Percentiles rank a stretch among this genome's conserved stretches.
phyloP scores from a whole-genome alignment of 2,888 invertebrate genomes.

The Blastobasis adustella region DNA sequence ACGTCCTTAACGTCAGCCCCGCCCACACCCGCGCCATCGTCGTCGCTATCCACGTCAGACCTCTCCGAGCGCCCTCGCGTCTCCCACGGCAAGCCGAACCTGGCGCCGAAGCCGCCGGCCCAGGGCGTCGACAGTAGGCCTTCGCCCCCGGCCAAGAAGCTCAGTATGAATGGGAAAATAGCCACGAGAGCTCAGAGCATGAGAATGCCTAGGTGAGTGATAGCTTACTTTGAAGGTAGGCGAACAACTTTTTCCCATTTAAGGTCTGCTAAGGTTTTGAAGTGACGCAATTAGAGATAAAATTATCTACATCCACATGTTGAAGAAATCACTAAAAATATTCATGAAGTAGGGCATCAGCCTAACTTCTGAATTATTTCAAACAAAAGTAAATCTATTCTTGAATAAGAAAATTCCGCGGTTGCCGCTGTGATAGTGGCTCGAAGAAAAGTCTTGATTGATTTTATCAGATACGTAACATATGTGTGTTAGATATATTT shows the following conservation, averaged over 20 bases:
- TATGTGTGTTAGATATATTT: too few species aligned
- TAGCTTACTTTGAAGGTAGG: slow-evolving; percentile 22
- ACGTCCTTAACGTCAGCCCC: slow-evolving; percentile 52
- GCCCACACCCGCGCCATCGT: slow-evolving; percentile 41
- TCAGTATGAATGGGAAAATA: slow-evolving; percentile 71
- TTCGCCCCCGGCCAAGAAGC: slow-evolving; percentile 79
- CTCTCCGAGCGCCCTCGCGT: slow-evolving; percentile 65
- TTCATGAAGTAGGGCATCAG: too few species aligned
- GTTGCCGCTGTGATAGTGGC: too few species aligned
- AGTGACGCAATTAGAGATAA: too few species aligned
- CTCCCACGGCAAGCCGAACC: slow-evolving; percentile 85
- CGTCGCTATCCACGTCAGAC: slow-evolving; percentile 62
- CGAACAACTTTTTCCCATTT: not conserved
- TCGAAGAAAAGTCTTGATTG: too few species aligned
- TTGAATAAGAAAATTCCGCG: too few species aligned
- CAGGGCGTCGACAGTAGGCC: slow-evolving; percentile 76
- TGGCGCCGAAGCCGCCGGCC: slow-evolving; percentile 88
- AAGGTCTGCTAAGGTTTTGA: too few species aligned
- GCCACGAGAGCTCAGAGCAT: slow-evolving; percentile 89
- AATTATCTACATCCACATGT: too few species aligned
- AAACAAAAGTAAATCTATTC: too few species aligned
- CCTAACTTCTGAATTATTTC: too few species aligned
- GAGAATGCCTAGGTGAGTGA: slow-evolving; percentile 81
- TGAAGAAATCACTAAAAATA: too few species aligned
- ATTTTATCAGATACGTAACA: too few species aligned